Conservation (phyloP, 2,888 invertebrate species). For the Tetragonula carbonaria region DNA sequence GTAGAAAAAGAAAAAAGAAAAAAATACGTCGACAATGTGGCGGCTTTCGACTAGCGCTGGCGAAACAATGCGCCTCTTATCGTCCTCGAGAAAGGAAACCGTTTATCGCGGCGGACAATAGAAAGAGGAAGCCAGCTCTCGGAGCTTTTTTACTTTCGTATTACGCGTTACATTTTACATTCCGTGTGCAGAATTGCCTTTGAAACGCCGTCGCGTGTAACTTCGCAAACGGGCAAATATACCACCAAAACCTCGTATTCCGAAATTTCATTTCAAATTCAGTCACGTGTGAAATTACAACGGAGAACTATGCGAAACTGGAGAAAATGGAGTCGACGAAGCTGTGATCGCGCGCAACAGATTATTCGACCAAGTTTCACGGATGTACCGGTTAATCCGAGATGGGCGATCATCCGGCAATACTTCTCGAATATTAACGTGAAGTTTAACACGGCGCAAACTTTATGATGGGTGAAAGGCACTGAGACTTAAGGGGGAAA, state of each 20-base stretch:
- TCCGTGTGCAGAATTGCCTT: conserved; percentile 21
- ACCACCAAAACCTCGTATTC: background rate
- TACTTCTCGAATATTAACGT: conserved; percentile 6
- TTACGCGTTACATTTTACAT: conserved; percentile 35
- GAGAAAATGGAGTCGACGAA: background rate
- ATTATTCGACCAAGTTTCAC: background rate
- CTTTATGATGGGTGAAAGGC: background rate
- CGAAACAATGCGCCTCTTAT: conserved; percentile 53
- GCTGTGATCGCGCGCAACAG: background rate
- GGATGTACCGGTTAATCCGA: background rate
- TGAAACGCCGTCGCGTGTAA: conserved; percentile 25
- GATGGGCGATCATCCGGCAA: background rate
- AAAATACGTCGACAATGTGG: background rate
- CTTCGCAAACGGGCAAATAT: background rate
- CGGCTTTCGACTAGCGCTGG: conserved; percentile 23
- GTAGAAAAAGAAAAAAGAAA: too few relatives aligned
- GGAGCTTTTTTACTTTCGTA: conserved; percentile 38
- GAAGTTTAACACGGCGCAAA: conserved; percentile 11
- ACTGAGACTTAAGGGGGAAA: background rate
- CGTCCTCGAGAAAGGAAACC: conserved; percentile 59
- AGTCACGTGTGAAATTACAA: too few relatives aligned
- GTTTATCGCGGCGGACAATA: conserved; percentile 63
- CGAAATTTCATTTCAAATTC: background rate
- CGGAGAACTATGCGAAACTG: background rate
- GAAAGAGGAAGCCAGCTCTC: conserved; percentile 54